phyloP scores from a whole-genome alignment of 2,888 invertebrate genomes.

The Apoda limacodes region DNA sequence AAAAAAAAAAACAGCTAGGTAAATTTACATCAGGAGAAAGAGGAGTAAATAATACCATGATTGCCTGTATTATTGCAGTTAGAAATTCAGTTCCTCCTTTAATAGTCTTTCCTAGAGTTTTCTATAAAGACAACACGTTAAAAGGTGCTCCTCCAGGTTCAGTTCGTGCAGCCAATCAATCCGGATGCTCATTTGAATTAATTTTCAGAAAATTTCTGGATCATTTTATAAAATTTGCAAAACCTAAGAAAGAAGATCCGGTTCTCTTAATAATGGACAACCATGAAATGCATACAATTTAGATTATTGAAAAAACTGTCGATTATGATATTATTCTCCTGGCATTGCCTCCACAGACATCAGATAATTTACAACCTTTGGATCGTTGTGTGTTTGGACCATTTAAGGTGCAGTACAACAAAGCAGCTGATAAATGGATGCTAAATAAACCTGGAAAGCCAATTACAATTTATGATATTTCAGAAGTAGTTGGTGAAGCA shows the following conservation, averaged over 20 bases:
- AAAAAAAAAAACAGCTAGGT: conserved; percentile 12
- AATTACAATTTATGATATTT: conserved; percentile 17
- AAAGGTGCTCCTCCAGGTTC: conserved; percentile 21
- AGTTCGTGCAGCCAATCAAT: conserved; percentile 18
- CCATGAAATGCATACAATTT: conserved; percentile 27
- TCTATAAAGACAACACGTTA: conserved; percentile 20
- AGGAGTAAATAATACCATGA: conserved; percentile 12
- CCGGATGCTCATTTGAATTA: conserved; percentile 28
- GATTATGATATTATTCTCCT: conserved; percentile 21
- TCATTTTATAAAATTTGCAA: too few species aligned
- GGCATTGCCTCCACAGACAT: conserved; percentile 18
- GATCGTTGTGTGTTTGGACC: conserved; percentile 21
- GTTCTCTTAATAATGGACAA: too few species aligned
- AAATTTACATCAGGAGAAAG: conserved; percentile 14
- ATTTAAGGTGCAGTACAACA: conserved; percentile 18
- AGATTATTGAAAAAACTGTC: conserved; percentile 23
- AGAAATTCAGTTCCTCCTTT: conserved; percentile 13
- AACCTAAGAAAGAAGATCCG: too few species aligned
- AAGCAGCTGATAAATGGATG: conserved; percentile 21
- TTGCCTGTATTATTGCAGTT: conserved; percentile 11
- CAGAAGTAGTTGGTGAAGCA: conserved; percentile 18
- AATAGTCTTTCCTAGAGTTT: conserved; percentile 13
- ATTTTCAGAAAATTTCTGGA: too few species aligned
- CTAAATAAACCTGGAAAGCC: conserved; percentile 19
- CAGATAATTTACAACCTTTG: conserved; percentile 13